Evolutionary conservation across 2,797 vertebrate species (phyloP).

Genomic region (Chiloscyllium punctatum): DNA sequence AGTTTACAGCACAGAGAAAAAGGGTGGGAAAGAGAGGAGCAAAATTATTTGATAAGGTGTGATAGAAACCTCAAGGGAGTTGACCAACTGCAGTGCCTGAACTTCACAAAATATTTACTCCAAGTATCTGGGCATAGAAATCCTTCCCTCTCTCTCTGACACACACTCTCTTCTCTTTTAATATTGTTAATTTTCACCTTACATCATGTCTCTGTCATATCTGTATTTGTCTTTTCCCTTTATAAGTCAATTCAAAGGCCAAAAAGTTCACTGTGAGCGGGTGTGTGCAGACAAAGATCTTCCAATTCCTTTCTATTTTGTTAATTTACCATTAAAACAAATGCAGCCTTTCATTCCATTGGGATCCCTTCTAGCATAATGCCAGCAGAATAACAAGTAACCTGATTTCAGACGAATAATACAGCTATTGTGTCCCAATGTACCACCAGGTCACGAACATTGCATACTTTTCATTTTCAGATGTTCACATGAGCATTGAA

Average conservation of each 20-base stretch:
- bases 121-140: neutral
- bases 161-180: neutral
- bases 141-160: neutral
- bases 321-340: slow-evolving; percentile 36
- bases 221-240: neutral
- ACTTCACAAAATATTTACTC: neutral
- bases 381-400: slow-evolving; percentile 20
- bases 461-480: neutral
- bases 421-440: slow-evolving; percentile 13
- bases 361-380: slow-evolving; percentile 16
- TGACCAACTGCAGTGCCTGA: neutral
- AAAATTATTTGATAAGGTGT: neutral
- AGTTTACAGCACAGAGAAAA: neutral
- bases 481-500: slow-evolving; percentile 2
- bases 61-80: neutral
- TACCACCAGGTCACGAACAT: neutral
- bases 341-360: slow-evolving; percentile 19
- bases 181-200: neutral
- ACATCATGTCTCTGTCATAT: neutral
- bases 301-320: slow-evolving; percentile 3
- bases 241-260: neutral
- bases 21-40: neutral
- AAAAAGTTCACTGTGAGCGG: slow-evolving; percentile 3
- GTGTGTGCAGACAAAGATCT: neutral
- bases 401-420: slow-evolving; percentile 7